Evolutionary conservation across 2,113 vertebrate species (phyloP), one percentile per base, ranked within the genome.

Genomic region (Climacteris rufus): DNA sequence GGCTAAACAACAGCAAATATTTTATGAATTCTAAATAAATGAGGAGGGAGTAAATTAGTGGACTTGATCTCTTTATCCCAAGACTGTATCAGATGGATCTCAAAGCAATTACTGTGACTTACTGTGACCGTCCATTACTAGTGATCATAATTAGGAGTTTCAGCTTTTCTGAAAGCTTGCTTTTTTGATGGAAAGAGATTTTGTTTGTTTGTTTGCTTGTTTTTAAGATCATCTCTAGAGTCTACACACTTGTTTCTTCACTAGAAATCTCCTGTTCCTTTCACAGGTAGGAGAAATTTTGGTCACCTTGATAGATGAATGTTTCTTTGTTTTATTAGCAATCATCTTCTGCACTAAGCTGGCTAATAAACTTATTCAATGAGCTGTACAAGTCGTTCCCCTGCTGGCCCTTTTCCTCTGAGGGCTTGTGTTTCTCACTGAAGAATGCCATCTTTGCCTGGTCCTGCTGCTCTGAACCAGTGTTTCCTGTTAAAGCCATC

Each of bases 361-460:
- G 87, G 37, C 45, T 47, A 53, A 57, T 74, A 57, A 87, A 66
- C 39, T 37, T 30, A 21, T 83, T 74, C 83, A 57, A 0, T 42
- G 42, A 37, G 7, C 42, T 91, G 47, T 50, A 3, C 9, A 20
- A 69, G n/a, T 64, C 0, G 0, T 72, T 50, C 2, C 10, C 15
- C 37, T 30, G 7, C 5, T 6, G 3, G 39, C 31, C 9, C 7
- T 2, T 80, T 79, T 94, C 61, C 59, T 80, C 28, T 30, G 44
- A n/a, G 3, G 3, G 37, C 63, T 89, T 65, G 44, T 7, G 9
- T 89, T 93, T 87, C 69, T 89, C 47, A 6, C 47, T 60, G 90
- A 66, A 71, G 84, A 87, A 93, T 70, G 60, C 47, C 28, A 45
- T 52, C 75, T 92, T 83, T 83, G 83, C 56, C 42, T 69, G 54